A percentile compares a stretch with the other conserved stretches of the same genome.
Evolutionary conservation across 2,113 vertebrate genomes (phyloP).

Genomic region (Pelodiscus sinensis): DNA sequence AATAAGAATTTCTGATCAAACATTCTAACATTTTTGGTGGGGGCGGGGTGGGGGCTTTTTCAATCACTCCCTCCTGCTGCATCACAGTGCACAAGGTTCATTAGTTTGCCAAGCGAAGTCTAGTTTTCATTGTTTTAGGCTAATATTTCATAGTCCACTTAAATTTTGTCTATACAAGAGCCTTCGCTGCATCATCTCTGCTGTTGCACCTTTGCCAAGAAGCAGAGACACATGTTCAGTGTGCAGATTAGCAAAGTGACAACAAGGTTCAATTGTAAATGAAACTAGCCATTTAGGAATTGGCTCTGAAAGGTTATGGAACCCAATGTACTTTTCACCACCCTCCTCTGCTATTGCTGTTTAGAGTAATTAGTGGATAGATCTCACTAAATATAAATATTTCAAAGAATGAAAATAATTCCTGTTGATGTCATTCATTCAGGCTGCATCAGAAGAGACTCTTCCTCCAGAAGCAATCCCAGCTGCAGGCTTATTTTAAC

Average conservation of each 20-base stretch:
- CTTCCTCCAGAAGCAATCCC: conserved; percentile 94
- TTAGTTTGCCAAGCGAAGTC: neutral
- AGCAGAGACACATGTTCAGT: neutral
- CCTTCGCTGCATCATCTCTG: neutral
- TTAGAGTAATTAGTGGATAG: neutral
- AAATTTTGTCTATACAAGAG: fast-evolving
- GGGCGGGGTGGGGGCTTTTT: neutral
- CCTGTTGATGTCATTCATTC: conserved; percentile 38
- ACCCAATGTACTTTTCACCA: neutral
- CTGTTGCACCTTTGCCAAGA: neutral
- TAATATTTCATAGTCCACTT: neutral
- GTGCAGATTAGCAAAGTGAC: neutral
- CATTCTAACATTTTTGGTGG: neutral
- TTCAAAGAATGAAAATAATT: neutral
- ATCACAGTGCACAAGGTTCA: neutral
- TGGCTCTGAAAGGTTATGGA: neutral
- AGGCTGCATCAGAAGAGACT: conserved; percentile 96
- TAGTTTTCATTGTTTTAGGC: neutral
- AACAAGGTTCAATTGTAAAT: neutral
- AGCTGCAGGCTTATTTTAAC: conserved; percentile 95
- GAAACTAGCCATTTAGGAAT: neutral
- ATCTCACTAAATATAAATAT: neutral
- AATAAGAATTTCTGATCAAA: neutral
- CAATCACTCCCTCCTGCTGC: neutral
- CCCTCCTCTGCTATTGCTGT: neutral